phyloP scores from a whole-genome alignment of 2,888 invertebrate species.

The Portevinia maculata region DNA sequence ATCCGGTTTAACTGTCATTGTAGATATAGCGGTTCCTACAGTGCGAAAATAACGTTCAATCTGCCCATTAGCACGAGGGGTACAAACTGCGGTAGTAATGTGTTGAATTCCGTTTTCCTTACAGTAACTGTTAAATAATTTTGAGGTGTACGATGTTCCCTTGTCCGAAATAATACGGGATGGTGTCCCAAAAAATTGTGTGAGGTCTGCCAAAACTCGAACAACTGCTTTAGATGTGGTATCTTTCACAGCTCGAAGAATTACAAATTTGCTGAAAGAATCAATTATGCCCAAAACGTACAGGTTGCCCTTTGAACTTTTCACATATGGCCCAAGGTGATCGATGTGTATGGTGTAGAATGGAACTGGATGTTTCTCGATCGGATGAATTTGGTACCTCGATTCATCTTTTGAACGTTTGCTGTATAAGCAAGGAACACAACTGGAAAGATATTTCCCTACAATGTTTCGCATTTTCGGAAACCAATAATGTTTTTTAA shows the following conservation, averaged over 20 bases:
- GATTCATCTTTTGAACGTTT: slow-evolving; percentile 40
- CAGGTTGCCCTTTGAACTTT: slow-evolving; percentile 31
- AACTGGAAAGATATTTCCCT: slow-evolving; percentile 58
- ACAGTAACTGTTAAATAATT: too few relatives aligned
- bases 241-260: too few relatives aligned
- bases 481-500: slow-evolving; percentile 70
- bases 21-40: slow-evolving; percentile 31
- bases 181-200: too few relatives aligned
- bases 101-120: slow-evolving; percentile 71
- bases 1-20: slow-evolving; percentile 27
- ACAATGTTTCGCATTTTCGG: slow-evolving; percentile 39
- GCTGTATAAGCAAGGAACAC: slow-evolving; percentile 59
- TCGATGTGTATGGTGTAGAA: slow-evolving; percentile 46
- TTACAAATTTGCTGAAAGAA: too few relatives aligned
- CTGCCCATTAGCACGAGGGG: too few relatives aligned
- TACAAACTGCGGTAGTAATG: slow-evolving; percentile 75
- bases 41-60: slow-evolving; percentile 55
- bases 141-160: too few relatives aligned
- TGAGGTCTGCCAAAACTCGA: too few relatives aligned
- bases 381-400: slow-evolving; percentile 4
- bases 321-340: slow-evolving; percentile 46
- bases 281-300: slow-evolving; percentile 35
- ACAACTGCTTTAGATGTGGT: too few relatives aligned
- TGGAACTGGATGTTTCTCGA: slow-evolving; percentile 28
- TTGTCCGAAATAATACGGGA: too few relatives aligned